phyloP scores from a whole-genome alignment of 2,113 vertebrate genomes.

The Hyla sarda region DNA sequence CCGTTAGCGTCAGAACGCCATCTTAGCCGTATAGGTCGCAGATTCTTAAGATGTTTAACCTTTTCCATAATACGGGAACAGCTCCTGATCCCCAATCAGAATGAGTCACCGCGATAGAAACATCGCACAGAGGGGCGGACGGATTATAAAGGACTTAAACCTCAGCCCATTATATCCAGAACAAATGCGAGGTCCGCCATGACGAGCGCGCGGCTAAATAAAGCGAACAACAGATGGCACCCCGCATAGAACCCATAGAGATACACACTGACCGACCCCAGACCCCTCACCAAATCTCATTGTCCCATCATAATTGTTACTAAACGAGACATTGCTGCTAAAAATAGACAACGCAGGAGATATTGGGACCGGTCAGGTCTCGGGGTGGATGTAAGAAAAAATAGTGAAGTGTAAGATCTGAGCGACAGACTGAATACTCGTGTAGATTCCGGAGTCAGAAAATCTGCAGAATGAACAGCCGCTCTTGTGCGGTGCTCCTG shows the following conservation, averaged over 20 bases:
- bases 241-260: neutral
- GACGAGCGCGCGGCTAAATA: conserved; percentile 33
- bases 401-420: too few relatives aligned
- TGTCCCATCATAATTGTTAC: too few relatives aligned
- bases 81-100: conserved; percentile 39
- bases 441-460: too few relatives aligned
- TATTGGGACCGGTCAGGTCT: too few relatives aligned
- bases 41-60: conserved; percentile 25
- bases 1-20: too few relatives aligned
- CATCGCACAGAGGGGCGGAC: conserved; percentile 4
- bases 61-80: conserved; percentile 29
- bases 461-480: too few relatives aligned
- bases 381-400: too few relatives aligned
- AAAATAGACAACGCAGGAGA: too few relatives aligned
- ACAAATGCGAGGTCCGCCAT: neutral
- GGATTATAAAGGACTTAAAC: conserved; percentile 51
- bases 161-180: conserved; percentile 31
- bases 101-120: conserved; percentile 52
- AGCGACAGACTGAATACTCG: too few relatives aligned
- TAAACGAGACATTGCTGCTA: too few relatives aligned
- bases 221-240: conserved; percentile 37
- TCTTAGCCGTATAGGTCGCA: too few relatives aligned
- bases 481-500: too few relatives aligned
- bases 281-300: neutral
- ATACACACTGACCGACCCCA: neutral